Base-by-base conservation (phyloP, 2,113 vertebrate species). In the Ameiurus melas region DNA sequence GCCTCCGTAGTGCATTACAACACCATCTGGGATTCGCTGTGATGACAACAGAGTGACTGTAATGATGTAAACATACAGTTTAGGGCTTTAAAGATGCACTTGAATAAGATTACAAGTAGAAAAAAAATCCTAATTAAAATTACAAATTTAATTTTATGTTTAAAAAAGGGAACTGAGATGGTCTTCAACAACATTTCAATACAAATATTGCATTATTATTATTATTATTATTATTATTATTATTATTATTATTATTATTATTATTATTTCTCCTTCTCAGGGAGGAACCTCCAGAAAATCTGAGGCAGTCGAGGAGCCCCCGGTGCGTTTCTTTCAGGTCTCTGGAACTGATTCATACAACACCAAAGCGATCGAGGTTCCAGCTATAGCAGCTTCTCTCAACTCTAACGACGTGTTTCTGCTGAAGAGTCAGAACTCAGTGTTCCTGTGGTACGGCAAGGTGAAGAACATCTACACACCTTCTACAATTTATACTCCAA, bases 381-480 rank as follows among this genome's bases (percentile, higher is more conserved):
- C 94, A 43, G 93, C 95, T 0, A 90, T 95, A 5, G 92, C 95
- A 1, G 86, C 95, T 2, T 97, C 96, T 8, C 95, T 98, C 12
- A 98, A 98, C 93, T 97, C 97, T 88, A 97, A 96, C 0, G 97
- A 98, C 2, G 97, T 97, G 86, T 98, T 97, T 85, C 89, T 98
- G 88, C 95, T 98, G 0, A 94, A 89, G 84, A 94, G 95, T 88
- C 94, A 97, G 90, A 39, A 85, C 2, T 93, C 89, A 30, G 91
- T 95, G 80, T 96, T 94, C 88, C 92, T 98, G 89, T 98, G 97
- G 97, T 97, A 95, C 25, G 97, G 97, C 88, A 98, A 98, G 96
- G 97, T 98, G 91, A 91, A 93, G 53, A 57, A 33, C 25, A 2
- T 39, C 36, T 20, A 73, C 14, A 75, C 39, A 75, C 73, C 73